Base-by-base conservation (phyloP, 2,113 vertebrate genomes). In the Loxodonta africana region DNA sequence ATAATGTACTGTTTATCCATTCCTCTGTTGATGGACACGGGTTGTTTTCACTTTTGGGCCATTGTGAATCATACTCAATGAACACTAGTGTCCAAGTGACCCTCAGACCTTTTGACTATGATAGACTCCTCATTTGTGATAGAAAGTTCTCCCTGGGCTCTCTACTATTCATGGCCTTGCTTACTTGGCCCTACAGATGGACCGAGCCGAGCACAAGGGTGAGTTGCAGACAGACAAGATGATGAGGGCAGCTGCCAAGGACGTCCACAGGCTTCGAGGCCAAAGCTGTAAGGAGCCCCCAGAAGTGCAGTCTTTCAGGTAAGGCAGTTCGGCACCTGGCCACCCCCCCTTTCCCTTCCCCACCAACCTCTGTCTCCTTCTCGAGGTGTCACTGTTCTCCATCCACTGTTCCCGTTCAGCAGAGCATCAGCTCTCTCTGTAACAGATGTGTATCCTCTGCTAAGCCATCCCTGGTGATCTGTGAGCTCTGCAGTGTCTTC, bases 271-370 rank as follows among this genome's bases (percentile, higher is more conserved):
- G 98, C 99, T 99, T 95, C 98, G 99, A 77, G 99, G 99, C 41
- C 99, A 99, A 98, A 99, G 99, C 98, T 98, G 99, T 65, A 99
- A 99, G 95, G 99, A 99, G 97, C 99, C 99, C 46, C 98, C 99
- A 0, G 99, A 99, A 98, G 99, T 99, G 23, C 99, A 99, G 98
- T 99, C 99, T 82, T 99, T 99, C 99, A 99, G 99, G 99, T 99
- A 96, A 82, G 69, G 88, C 11, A 1, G 0, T 0, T 0, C 63
- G n/a, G 73, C 2, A 3, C n/a, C 82, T 0, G 0, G 10, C 33
- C 87, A 9, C 62, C 51, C 3, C 0, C 8, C 69, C 14, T 37
- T 18, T 11, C 87, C 89, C 8, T 18, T 15, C 17, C 57, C 71
- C 73, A 1, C 65, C 62, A 23, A 41, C 48, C n/a, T 46, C 8